Evolutionary conservation across 2,888 invertebrate genomes (phyloP).

Genomic region (Mythimna impura): DNA sequence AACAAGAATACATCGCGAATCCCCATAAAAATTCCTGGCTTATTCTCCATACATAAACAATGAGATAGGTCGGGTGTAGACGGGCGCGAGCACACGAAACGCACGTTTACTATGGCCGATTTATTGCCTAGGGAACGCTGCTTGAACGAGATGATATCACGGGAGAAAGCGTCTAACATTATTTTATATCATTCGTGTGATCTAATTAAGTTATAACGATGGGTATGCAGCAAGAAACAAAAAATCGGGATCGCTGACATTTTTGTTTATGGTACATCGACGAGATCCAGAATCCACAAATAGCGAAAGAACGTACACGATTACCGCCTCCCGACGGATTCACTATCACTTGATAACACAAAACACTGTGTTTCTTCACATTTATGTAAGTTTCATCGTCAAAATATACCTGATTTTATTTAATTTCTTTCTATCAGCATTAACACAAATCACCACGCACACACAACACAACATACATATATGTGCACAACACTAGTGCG

Average conservation of each 20-base stretch:
- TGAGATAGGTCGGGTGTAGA: constrained; percentile 90
- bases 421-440: constrained; percentile 90
- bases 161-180: constrained; percentile 86
- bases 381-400: constrained; percentile 89
- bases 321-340: constrained; percentile 90
- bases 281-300: constrained; percentile 90
- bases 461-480: constrained; percentile 89
- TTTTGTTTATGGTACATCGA: constrained; percentile 91
- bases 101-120: constrained; percentile 89
- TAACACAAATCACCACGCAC: constrained; percentile 91
- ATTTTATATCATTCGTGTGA: constrained; percentile 89
- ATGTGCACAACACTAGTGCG: constrained; percentile 75
- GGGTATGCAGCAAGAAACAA: constrained; percentile 89
- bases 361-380: constrained; percentile 88
- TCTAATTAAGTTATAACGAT: constrained; percentile 88
- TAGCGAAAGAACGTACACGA: constrained; percentile 90
- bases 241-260: constrained; percentile 91
- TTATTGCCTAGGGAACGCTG: constrained; percentile 82
- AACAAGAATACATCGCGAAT: constrained; percentile 80
- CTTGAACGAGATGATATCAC: constrained; percentile 74
- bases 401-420: constrained; percentile 87
- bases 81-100: constrained; percentile 87
- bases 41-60: constrained; percentile 90
- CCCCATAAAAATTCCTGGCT: constrained; percentile 88
- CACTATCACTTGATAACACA: constrained; percentile 89